Percentiles rank a stretch among this genome's conserved stretches.
These are phyloP conservation scores for Caenorhabditis remanei DNA, from an alignment of 1,140 invertebrate species.

Conservation along the genomic window DNA sequence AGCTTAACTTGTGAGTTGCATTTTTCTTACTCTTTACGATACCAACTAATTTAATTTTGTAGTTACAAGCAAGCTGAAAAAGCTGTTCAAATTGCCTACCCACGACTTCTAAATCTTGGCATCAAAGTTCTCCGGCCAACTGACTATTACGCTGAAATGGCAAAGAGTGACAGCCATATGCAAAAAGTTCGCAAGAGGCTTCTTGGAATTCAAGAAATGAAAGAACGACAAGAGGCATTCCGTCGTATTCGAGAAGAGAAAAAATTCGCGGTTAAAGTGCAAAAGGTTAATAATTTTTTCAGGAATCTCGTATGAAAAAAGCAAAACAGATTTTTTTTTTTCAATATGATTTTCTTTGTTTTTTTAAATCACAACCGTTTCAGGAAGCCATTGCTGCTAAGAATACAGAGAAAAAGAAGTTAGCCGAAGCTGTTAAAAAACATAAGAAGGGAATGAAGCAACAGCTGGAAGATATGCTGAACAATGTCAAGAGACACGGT, in stretches of 20 bases:
- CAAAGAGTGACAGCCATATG: conserved; percentile 97
- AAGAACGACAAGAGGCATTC: conserved; percentile 89
- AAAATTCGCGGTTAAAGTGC: conserved; percentile 86
- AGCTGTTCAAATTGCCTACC: conserved; percentile 70
- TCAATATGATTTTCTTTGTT: too few species aligned
- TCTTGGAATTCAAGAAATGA: conserved; percentile 86
- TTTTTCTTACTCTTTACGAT: background rate
- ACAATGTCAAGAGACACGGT: conserved; percentile 68
- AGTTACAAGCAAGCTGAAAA: conserved; percentile 75
- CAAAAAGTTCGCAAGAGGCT: conserved; percentile 90
- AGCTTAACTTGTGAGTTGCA: conserved; percentile 72
- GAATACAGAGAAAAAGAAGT: conserved; percentile 85
- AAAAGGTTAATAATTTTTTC: conserved; percentile 78
- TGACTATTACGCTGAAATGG: conserved; percentile 99
- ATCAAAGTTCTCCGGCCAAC: conserved; percentile 82
- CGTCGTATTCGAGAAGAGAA: conserved; percentile 89
- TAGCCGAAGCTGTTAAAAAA: conserved; percentile 80
- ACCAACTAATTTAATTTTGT: conserved; percentile 48
- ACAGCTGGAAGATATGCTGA: conserved; percentile 76
- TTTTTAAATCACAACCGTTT: background rate
- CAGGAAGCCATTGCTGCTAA: conserved; percentile 86
- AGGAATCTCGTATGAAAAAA: too few species aligned
- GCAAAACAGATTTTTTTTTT: background rate
- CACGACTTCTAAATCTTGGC: conserved; percentile 66
- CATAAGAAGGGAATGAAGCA: conserved; percentile 77